phyloP scores from a whole-genome alignment of 2,888 invertebrate species.

The Imbricaverruca yamaguchii region DNA sequence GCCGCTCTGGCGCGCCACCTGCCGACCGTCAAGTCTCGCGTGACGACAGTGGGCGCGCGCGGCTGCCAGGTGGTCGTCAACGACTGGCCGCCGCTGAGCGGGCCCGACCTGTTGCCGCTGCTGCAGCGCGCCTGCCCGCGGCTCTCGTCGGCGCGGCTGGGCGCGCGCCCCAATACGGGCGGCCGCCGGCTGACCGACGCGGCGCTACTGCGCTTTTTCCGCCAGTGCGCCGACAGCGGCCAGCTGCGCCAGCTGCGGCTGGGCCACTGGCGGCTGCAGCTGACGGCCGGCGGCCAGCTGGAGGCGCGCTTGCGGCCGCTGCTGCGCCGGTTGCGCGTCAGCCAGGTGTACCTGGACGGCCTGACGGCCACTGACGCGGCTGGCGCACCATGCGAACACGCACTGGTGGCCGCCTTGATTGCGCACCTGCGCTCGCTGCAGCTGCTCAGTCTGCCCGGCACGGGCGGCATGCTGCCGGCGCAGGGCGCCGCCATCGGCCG shows the following conservation, averaged over 20 bases:
- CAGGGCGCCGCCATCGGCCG: constrained; percentile 40
- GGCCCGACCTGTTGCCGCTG: constrained; percentile 34
- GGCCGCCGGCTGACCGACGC: constrained; percentile 39
- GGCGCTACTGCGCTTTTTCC: constrained; percentile 37
- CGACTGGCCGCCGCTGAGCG: constrained; percentile 28
- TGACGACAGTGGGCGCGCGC: constrained; percentile 27
- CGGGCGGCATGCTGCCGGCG: constrained; percentile 39
- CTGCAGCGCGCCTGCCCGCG: constrained; percentile 40
- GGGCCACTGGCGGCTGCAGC: constrained; percentile 40
- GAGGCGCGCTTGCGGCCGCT: constrained; percentile 38
- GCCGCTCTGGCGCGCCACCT: not conserved
- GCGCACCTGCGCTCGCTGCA: constrained; percentile 41
- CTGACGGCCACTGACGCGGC: constrained; percentile 41
- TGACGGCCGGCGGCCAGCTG: constrained; percentile 39
- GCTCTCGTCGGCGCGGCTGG: constrained; percentile 37
- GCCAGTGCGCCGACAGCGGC: constrained; percentile 37
- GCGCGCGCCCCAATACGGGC: constrained; percentile 39
- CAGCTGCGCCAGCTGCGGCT: constrained; percentile 40
- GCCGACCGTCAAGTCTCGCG: not conserved
- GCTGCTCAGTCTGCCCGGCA: constrained; percentile 39
- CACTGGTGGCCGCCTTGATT: constrained; percentile 40
- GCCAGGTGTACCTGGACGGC: constrained; percentile 39
- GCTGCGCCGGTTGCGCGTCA: constrained; percentile 40
- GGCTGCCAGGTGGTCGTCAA: constrained; percentile 33
- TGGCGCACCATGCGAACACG: constrained; percentile 38